Evolutionary conservation across 1,140 invertebrate genomes (phyloP).

Genomic region (Homarus americanus): DNA sequence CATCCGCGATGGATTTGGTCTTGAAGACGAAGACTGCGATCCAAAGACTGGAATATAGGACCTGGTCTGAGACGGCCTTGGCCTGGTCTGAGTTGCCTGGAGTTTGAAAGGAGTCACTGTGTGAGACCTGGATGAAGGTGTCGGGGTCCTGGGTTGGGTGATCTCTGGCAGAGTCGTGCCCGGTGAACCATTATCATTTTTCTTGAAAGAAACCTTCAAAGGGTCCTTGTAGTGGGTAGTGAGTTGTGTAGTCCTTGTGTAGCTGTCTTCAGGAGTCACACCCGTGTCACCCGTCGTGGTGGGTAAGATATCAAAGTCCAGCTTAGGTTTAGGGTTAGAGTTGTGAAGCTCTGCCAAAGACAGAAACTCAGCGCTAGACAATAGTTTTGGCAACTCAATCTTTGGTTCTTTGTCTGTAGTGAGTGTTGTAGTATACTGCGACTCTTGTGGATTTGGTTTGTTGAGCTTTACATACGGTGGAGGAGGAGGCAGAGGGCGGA

Average conservation of each 20-base stretch:
- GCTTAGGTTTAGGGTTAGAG: neutral
- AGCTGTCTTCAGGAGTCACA: neutral
- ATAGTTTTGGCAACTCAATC: neutral
- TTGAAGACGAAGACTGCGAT: no score
- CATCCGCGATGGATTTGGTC: no score
- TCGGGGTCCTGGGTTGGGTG: no score
- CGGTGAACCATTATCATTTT: neutral
- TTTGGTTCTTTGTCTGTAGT: neutral
- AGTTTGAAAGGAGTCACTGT: no score
- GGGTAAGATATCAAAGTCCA: neutral
- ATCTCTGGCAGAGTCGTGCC: neutral
- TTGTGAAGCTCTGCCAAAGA: neutral
- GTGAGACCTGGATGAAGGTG: no score
- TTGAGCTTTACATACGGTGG: neutral
- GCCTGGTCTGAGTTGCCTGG: no score
- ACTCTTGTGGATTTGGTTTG: neutral
- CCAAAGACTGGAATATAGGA: no score
- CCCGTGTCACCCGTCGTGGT: neutral
- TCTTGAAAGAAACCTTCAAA: no score
- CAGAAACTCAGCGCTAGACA: neutral
- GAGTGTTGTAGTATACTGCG: neutral
- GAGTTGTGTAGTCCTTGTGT: neutral
- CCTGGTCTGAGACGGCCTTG: no score
- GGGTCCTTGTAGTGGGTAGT: neutral
- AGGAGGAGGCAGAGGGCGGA: neutral